Evolutionary conservation across 2,797 vertebrate species (phyloP), one percentile per base, ranked within the genome.

Genomic region (Dicrostonyx torquatus): DNA sequence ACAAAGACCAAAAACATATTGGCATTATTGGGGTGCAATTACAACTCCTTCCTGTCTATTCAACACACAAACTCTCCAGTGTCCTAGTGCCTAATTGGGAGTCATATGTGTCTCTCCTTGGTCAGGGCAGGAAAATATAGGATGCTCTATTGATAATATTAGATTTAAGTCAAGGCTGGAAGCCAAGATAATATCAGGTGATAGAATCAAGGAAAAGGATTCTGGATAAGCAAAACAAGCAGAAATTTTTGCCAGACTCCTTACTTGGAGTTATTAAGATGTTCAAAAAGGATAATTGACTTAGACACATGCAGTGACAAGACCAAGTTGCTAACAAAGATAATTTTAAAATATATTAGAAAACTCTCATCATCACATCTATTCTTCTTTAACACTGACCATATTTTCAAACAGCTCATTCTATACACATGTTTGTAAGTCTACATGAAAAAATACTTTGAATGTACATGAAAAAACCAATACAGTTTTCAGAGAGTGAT

Each of bases 361-460:
- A 77, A 95, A 26, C 34, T 20, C 26, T 92, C 10, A 83, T 43
- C 87, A 87, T 85, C 29, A 45, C 72, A 13, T 58, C 91, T 62
- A 45, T 92, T 86, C 7, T 92, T 87, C 34, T 50, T 4, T 86
- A 58, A 93, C 20, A 80, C 64, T 78, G 40, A 43, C 89, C 15
- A 70, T 58, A 20, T 90, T 90, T 72, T 96, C n/a, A 86, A 89
- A 91, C 50, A 94, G 6, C 14, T 40, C 88, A 94, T 85, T 83
- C 40, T 29, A 72, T 6, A 72, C 29, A 90, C 26, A 50, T 3
- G 34, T 34, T 37, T 78, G 3, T 64, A 9, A 43, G 40, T 77
- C 70, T 22, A 34, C 2, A 15, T 53, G 29, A 58, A 89, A 58
- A 58, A 58, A 22, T 22, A 58, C 55, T 58, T 58, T 58, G 55